phyloP scores from a whole-genome alignment of 2,888 invertebrate species.

The Acleris laterana region DNA sequence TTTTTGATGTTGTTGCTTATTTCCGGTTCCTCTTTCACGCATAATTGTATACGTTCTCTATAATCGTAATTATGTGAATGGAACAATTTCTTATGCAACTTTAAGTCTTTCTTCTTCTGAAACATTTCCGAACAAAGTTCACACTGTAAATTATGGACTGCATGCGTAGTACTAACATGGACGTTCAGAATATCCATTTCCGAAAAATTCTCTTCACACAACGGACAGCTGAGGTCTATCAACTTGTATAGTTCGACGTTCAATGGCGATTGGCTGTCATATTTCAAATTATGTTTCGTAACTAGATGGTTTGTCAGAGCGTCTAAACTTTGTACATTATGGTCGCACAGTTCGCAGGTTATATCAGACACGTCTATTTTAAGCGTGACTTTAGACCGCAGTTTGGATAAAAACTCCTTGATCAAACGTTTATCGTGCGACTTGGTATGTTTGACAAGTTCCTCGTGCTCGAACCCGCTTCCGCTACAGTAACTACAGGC shows the following conservation, averaged over 20 bases:
- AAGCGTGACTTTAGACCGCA: slow-evolving; percentile 8
- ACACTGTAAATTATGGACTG: slow-evolving; percentile 22
- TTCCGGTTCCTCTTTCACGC: slow-evolving; percentile 24
- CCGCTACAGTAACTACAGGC: slow-evolving; percentile 24
- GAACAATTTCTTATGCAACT: slow-evolving; percentile 30
- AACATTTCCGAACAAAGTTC: slow-evolving; percentile 37
- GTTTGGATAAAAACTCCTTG: slow-evolving; percentile 9
- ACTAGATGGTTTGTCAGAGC: slow-evolving; percentile 28
- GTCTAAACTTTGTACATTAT: slow-evolving; percentile 19
- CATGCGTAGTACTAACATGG: slow-evolving; percentile 30
- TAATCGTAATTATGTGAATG: slow-evolving; percentile 17
- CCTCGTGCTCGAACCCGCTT: slow-evolving; percentile 12
- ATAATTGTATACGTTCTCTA: background rate
- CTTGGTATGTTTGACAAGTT: slow-evolving; percentile 28
- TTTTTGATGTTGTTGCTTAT: slow-evolving; percentile 10
- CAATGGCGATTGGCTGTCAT: slow-evolving; percentile 15
- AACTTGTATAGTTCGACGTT: slow-evolving; percentile 33
- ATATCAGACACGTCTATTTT: slow-evolving; percentile 38
- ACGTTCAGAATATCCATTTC: slow-evolving; percentile 24
- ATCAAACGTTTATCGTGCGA: slow-evolving; percentile 22
- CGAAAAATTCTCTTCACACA: slow-evolving; percentile 30
- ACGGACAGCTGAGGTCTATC: slow-evolving; percentile 30
- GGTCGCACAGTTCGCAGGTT: slow-evolving; percentile 34
- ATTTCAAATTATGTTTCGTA: slow-evolving; percentile 28
- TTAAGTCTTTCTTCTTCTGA: slow-evolving; percentile 33